These are phyloP conservation scores for Chrysolina oricalcia DNA, from an alignment of 2,888 invertebrate genomes.

Conservation along the genomic window DNA sequence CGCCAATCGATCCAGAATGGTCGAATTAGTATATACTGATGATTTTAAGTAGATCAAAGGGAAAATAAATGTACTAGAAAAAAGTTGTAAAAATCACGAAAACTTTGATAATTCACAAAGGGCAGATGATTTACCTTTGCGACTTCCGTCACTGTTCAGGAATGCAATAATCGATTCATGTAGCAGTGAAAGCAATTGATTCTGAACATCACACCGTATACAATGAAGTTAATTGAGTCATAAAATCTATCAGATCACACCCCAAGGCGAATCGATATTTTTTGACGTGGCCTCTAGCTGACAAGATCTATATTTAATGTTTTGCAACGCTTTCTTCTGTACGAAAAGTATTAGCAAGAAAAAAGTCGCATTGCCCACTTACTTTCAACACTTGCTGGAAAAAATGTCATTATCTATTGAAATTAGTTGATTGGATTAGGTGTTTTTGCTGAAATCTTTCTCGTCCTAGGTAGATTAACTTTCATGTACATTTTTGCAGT, in stretches of 20 bases:
- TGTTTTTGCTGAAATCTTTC: conserved; percentile 13
- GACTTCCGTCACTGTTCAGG: too few species aligned
- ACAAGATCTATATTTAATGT: conserved; percentile 27
- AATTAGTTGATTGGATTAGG: conserved; percentile 28
- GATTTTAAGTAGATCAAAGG: too few species aligned
- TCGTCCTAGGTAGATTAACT: conserved; percentile 32
- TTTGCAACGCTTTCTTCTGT: conserved; percentile 39
- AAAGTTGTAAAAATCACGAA: too few species aligned
- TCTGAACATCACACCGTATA: neutral
- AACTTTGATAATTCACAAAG: too few species aligned
- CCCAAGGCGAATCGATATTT: neutral
- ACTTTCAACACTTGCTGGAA: conserved; percentile 32
- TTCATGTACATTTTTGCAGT: conserved; percentile 10
- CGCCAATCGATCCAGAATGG: too few species aligned
- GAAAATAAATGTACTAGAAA: too few species aligned
- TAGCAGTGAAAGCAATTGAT: conserved; percentile 8
- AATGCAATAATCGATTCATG: neutral
- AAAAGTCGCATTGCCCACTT: conserved; percentile 20
- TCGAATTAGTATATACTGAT: too few species aligned
- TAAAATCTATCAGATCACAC: conserved; percentile 10
- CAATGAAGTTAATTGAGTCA: conserved; percentile 17
- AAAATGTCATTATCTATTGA: conserved; percentile 37
- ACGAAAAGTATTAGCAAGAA: conserved; percentile 21
- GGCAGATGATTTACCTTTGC: too few species aligned
- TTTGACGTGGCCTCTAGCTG: neutral